phyloP scores from a whole-genome alignment of 2,888 invertebrate species.

The Neelides folsomi region DNA sequence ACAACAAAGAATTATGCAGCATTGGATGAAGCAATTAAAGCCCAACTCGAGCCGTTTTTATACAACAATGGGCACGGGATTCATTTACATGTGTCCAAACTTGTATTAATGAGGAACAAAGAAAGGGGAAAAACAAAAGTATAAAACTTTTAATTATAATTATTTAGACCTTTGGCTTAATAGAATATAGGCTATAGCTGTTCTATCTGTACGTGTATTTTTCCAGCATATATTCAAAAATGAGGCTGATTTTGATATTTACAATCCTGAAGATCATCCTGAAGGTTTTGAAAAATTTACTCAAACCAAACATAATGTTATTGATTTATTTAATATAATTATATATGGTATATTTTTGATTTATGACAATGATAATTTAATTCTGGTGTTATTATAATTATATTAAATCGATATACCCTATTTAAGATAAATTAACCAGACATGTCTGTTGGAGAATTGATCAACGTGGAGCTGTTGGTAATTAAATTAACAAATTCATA shows the following conservation, averaged over 20 bases:
- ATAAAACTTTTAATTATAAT: no score
- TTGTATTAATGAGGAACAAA: slow-evolving; percentile 74
- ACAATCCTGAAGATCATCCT: slow-evolving; percentile 5
- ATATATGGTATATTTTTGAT: no score
- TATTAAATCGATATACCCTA: no score
- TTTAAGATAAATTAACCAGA: slow-evolving; percentile 45
- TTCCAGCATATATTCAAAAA: slow-evolving; percentile 44
- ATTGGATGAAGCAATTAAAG: slow-evolving; percentile 81
- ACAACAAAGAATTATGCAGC: slow-evolving; percentile 83
- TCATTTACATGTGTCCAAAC: slow-evolving; percentile 73
- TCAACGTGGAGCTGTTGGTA: slow-evolving; percentile 84
- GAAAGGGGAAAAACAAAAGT: slow-evolving; percentile 55
- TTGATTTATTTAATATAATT: no score
- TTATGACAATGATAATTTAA: no score
- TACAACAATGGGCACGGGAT: slow-evolving; percentile 88
- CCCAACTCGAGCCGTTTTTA: slow-evolving; percentile 78
- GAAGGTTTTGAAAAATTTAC: no score
- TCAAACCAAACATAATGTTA: no score
- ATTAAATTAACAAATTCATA: no score
- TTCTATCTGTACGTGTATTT: no score
- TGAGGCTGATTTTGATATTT: slow-evolving; percentile 31
- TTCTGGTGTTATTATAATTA: no score
- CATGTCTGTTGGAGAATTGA: slow-evolving; percentile 84
- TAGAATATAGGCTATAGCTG: no score
- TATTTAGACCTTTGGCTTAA: no score